A percentile compares a stretch with the other conserved stretches of the same genome.
Evolutionary conservation across 2,797 vertebrate species (phyloP).

Genomic region (Myoxocephalus aenaeus): DNA sequence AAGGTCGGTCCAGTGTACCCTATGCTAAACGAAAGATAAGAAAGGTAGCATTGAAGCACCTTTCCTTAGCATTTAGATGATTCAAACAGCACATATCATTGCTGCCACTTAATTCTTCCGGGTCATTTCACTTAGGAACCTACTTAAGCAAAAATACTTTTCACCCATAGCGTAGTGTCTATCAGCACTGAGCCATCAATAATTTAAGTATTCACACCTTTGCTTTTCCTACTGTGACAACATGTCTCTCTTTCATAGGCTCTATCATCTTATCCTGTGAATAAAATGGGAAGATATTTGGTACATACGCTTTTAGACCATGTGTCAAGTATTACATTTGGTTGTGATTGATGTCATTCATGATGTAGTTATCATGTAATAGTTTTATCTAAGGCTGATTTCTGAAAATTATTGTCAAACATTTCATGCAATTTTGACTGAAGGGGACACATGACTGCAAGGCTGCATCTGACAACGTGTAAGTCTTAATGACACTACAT

Average conservation of each 20-base stretch:
- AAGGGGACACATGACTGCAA: slow-evolving; percentile 10
- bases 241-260: neutral
- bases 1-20: neutral
- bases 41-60: neutral
- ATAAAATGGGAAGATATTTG: neutral
- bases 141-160: too few species aligned
- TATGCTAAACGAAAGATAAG: neutral
- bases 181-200: neutral
- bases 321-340: neutral
- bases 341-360: neutral
- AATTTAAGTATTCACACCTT: neutral
- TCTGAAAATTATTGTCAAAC: neutral
- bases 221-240: neutral
- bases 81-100: neutral
- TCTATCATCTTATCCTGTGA: neutral
- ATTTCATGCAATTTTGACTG: slow-evolving; percentile 28
- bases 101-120: neutral
- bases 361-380: neutral
- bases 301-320: neutral
- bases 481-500: slow-evolving; percentile 31
- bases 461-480: slow-evolving; percentile 34
- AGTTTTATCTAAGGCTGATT: slow-evolving; percentile 1
- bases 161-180: neutral
- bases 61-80: neutral
- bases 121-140: too few species aligned